Conservation (phyloP, 2,113 vertebrate genomes). For the Bubo blakistoni region DNA sequence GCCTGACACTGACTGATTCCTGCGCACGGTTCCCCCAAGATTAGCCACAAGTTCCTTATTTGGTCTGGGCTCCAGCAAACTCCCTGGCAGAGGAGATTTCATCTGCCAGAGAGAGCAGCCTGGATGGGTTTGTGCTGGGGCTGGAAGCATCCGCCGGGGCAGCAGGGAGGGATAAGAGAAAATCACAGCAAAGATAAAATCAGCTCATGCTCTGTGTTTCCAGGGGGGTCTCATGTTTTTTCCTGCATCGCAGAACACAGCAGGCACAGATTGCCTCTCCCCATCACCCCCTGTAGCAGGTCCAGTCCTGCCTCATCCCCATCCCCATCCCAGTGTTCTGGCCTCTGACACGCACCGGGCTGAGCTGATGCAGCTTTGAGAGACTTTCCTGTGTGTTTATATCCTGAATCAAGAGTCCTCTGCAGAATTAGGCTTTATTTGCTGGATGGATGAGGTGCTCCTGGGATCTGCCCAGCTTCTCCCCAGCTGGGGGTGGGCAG, state of each 20-base stretch:
- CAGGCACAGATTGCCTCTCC: neutral
- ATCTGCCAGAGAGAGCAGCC: neutral
- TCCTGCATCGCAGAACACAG: neutral
- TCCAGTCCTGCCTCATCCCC: neutral
- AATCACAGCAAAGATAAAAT: neutral
- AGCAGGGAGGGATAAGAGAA: neutral
- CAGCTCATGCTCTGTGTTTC: neutral
- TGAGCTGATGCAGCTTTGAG: neutral
- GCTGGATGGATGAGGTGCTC: neutral
- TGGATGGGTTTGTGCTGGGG: neutral
- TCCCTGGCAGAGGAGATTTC: neutral
- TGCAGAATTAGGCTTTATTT: neutral
- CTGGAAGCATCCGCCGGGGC: neutral
- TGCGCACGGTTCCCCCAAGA: neutral
- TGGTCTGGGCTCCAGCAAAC: neutral
- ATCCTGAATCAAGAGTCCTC: neutral
- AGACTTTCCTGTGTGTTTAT: fast-evolving
- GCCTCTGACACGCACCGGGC: fast-evolving
- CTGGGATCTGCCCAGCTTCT: neutral
- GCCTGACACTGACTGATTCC: neutral
- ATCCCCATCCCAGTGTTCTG: neutral
- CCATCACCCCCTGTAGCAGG: fast-evolving
- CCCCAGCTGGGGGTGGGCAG: neutral
- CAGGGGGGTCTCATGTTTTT: fast-evolving
- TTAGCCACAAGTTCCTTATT: neutral